Evolutionary conservation across 2,888 invertebrate genomes (phyloP).

Genomic region (Malthinus seriepunctatus): DNA sequence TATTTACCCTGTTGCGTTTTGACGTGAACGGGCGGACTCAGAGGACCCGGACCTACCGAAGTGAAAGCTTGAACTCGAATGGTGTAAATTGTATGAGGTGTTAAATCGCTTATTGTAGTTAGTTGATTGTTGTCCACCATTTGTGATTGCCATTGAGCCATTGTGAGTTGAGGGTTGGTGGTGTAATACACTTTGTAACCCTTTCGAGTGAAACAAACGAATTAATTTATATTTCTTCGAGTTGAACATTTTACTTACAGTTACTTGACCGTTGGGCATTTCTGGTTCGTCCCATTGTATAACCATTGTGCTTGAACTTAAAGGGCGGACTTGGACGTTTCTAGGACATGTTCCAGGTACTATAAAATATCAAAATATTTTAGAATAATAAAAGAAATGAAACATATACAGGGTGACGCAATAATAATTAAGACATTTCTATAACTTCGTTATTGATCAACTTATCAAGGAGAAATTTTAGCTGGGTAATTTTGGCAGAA

Average conservation of each 20-base stretch:
- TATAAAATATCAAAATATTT: constrained; percentile 53
- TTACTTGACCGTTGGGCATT: constrained; percentile 96
- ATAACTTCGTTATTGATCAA: too few relatives aligned
- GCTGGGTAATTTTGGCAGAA: too few relatives aligned
- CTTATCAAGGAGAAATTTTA: too few relatives aligned
- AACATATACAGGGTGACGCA: too few relatives aligned
- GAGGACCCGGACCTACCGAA: constrained; percentile 92
- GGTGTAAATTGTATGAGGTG: constrained; percentile 91
- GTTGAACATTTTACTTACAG: constrained; percentile 64
- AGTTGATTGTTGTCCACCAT: constrained; percentile 92
- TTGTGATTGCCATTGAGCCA: constrained; percentile 91
- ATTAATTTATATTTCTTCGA: not conserved
- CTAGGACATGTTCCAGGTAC: constrained; percentile 95
- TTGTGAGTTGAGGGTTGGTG: constrained; percentile 80
- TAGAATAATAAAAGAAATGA: too few relatives aligned
- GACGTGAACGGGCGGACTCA: constrained; percentile 95
- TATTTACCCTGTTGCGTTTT: constrained; percentile 91
- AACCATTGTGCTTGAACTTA: constrained; percentile 94
- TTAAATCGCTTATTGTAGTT: constrained; percentile 90
- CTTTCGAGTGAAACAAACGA: constrained; percentile 57
- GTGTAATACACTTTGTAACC: constrained; percentile 98
- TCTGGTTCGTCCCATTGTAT: constrained; percentile 99
- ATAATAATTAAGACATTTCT: too few relatives aligned
- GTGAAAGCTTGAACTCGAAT: constrained; percentile 93
- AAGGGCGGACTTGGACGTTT: constrained; percentile 90